Percentiles rank a stretch among this genome's conserved stretches.
These are phyloP conservation scores for Synergus umbraculus DNA, from an alignment of 2,888 invertebrate genomes.

Conservation along the genomic window DNA sequence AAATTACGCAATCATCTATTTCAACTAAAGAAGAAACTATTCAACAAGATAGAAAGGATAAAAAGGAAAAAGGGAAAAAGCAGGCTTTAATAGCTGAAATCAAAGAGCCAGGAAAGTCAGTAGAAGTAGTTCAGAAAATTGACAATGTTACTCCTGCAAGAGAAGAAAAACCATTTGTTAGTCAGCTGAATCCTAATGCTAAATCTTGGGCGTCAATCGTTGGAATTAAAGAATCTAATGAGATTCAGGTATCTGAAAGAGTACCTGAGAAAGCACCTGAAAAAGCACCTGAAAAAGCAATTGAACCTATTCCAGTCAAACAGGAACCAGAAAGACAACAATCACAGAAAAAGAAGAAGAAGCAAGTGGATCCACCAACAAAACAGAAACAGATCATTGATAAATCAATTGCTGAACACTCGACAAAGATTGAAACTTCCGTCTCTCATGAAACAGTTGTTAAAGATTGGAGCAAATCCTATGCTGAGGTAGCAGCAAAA, in stretches of 20 bases:
- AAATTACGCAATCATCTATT: not conserved
- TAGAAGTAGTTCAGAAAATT: slow-evolving; percentile 4
- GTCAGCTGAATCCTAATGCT: slow-evolving; percentile 50
- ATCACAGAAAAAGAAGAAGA: slow-evolving; percentile 42
- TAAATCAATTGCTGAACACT: not conserved
- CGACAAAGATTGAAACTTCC: not conserved
- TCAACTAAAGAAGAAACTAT: slow-evolving; percentile 26
- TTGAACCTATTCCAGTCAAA: not conserved
- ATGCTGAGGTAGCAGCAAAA: slow-evolving; percentile 82
- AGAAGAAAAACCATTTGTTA: slow-evolving; percentile 26
- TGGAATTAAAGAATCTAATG: slow-evolving; percentile 49
- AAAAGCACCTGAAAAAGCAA: not conserved
- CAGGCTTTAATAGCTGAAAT: slow-evolving; percentile 23
- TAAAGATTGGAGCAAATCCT: slow-evolving; percentile 79
- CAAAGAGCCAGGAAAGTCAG: slow-evolving; percentile 27
- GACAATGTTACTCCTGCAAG: not conserved
- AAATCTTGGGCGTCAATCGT: slow-evolving; percentile 72
- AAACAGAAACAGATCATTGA: slow-evolving; percentile 30
- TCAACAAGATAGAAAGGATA: slow-evolving; percentile 31
- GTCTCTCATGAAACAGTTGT: slow-evolving; percentile 26
- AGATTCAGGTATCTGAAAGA: slow-evolving; percentile 9
- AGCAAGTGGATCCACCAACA: slow-evolving; percentile 41
- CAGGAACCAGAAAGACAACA: slow-evolving; percentile 49
- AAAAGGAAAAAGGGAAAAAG: slow-evolving; percentile 43
- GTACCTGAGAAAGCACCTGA: not conserved